Conservation (phyloP, 2,888 invertebrate species). For the Drosophila barbarae region DNA sequence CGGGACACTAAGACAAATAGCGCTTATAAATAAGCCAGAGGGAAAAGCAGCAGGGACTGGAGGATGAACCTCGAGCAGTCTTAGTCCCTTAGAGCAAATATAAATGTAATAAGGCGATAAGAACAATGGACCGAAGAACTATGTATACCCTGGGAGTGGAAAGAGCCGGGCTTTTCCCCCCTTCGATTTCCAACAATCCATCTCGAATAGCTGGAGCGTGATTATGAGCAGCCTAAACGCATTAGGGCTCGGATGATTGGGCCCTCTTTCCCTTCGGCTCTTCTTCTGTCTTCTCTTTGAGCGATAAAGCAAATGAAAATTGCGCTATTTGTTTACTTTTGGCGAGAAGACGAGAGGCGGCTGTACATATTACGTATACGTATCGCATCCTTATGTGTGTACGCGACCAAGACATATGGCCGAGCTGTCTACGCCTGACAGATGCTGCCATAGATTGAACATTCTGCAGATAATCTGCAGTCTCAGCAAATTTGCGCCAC, state of each 20-base stretch:
- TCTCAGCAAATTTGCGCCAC: constrained; percentile 34
- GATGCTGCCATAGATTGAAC: constrained; percentile 44
- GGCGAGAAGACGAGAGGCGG: constrained; percentile 11
- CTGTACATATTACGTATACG: constrained; percentile 12
- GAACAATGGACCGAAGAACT: constrained; percentile 59
- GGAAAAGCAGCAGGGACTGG: constrained; percentile 28
- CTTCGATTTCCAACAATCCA: constrained; percentile 29
- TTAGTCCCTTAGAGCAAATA: constrained; percentile 54
- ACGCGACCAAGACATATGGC: constrained; percentile 54
- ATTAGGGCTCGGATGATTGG: constrained; percentile 57
- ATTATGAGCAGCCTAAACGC: constrained; percentile 70
- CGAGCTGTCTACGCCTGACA: constrained; percentile 49
- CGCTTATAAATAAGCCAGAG: constrained; percentile 67
- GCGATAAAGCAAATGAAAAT: constrained; percentile 49
- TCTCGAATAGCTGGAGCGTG: constrained; percentile 62
- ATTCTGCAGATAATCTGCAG: constrained; percentile 54
- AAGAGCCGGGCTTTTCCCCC: constrained; percentile 4
- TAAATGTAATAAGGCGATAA: constrained; percentile 72
- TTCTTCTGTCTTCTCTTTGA: constrained; percentile 1
- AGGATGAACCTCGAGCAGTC: constrained; percentile 16
- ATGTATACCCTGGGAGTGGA: background rate
- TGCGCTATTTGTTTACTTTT: constrained; percentile 59
- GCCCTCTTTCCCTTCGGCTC: background rate
- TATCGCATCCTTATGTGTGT: constrained; percentile 19
- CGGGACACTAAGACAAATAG: constrained; percentile 65